Evolutionary conservation across 2,113 vertebrate species (phyloP).

Genomic region (Craseonycteris thonglongyai): DNA sequence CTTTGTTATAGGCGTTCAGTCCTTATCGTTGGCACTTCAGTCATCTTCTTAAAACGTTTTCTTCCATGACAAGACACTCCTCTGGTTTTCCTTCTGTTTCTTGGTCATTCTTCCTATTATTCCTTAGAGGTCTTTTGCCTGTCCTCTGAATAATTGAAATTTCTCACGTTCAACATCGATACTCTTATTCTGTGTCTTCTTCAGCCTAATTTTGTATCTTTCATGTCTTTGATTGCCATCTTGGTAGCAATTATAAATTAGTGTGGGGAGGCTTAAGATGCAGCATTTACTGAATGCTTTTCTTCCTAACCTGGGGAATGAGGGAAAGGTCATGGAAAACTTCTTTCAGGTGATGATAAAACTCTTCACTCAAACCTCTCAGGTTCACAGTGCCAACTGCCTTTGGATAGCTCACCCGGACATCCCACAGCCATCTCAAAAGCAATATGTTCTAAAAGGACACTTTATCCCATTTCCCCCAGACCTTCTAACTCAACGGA

Average conservation of each 20-base stretch:
- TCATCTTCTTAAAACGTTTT: not conserved
- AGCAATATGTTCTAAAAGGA: not conserved
- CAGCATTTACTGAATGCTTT: not conserved
- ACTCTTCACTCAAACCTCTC: not conserved
- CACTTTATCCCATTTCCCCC: not conserved
- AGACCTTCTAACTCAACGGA: not conserved
- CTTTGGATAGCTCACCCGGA: not conserved
- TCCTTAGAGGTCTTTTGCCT: not conserved
- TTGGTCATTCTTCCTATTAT: not conserved
- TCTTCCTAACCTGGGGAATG: not conserved
- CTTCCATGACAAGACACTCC: not conserved
- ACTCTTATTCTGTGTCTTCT: not conserved
- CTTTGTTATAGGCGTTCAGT: not conserved
- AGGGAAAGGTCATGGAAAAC: not conserved
- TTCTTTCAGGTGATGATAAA: not conserved
- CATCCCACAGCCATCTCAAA: not conserved
- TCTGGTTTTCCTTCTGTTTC: not conserved
- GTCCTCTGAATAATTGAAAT: not conserved
- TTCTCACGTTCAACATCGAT: not conserved
- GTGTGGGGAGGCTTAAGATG: not conserved
- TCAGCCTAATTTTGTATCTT: not conserved
- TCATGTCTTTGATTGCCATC: not conserved
- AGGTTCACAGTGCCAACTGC: not conserved
- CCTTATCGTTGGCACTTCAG: not conserved
- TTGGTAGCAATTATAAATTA: not conserved